phyloP scores from a whole-genome alignment of 2,113 vertebrate genomes.

The Micromys minutus region DNA sequence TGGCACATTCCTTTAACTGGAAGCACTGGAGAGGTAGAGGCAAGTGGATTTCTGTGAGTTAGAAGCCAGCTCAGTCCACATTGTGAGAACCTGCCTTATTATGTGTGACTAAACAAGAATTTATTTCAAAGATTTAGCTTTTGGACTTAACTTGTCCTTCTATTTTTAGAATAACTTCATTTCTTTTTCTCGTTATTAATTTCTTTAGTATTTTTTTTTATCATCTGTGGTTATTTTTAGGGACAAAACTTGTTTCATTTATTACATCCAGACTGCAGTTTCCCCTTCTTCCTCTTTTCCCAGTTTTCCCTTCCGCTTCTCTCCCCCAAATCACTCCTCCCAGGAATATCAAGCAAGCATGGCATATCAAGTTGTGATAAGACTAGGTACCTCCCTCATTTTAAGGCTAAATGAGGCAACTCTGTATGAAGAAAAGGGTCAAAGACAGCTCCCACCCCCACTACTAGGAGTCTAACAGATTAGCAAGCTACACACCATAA shows the following conservation, averaged over 20 bases:
- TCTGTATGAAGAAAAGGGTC: not conserved
- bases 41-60: not conserved
- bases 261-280: not conserved
- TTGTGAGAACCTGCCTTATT: not conserved
- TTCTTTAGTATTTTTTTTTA: not conserved
- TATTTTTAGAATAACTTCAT: not conserved
- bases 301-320: not conserved
- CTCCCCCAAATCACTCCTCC: not conserved
- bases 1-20: not conserved
- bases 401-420: not conserved
- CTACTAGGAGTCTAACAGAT: not conserved
- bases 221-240: not conserved
- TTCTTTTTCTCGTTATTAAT: not conserved
- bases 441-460: not conserved
- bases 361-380: not conserved
- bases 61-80: not conserved
- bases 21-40: not conserved
- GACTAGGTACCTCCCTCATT: too few relatives aligned
- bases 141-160: not conserved
- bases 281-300: not conserved
- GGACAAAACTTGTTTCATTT: not conserved
- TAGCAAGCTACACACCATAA: not conserved
- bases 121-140: slow-evolving; percentile 30
- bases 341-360: not conserved
- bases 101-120: not conserved